phyloP scores from a whole-genome alignment of 2,797 vertebrate species.

The Monodelphis domestica region DNA sequence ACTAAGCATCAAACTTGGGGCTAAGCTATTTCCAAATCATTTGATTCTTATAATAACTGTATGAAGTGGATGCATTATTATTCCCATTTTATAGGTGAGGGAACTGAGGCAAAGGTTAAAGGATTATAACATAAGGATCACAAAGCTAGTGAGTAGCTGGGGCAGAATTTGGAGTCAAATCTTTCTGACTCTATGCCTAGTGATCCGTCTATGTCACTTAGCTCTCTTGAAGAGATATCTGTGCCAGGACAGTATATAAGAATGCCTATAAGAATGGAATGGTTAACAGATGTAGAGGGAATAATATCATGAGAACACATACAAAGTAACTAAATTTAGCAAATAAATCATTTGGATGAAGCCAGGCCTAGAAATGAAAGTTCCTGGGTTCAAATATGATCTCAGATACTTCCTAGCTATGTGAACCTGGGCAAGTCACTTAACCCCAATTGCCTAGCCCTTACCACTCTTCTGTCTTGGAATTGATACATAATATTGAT shows the following conservation, averaged over 20 bases:
- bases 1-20: background rate
- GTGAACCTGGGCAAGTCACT: no score
- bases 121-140: background rate
- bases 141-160: background rate
- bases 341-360: background rate
- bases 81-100: background rate
- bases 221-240: background rate
- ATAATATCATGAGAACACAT: background rate
- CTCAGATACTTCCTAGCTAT: no score
- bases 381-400: no score
- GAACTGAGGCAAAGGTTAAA: background rate
- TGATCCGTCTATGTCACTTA: background rate
- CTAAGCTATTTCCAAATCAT: background rate
- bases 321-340: background rate
- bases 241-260: background rate
- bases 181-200: background rate
- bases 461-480: no score
- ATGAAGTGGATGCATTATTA: background rate
- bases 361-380: no score
- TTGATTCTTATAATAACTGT: background rate
- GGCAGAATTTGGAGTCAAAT: background rate
- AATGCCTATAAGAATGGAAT: background rate
- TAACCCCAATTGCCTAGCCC: no score
- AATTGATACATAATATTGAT: no score
- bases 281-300: background rate